phyloP scores from a whole-genome alignment of 2,113 vertebrate genomes.

The Python bivittatus region DNA sequence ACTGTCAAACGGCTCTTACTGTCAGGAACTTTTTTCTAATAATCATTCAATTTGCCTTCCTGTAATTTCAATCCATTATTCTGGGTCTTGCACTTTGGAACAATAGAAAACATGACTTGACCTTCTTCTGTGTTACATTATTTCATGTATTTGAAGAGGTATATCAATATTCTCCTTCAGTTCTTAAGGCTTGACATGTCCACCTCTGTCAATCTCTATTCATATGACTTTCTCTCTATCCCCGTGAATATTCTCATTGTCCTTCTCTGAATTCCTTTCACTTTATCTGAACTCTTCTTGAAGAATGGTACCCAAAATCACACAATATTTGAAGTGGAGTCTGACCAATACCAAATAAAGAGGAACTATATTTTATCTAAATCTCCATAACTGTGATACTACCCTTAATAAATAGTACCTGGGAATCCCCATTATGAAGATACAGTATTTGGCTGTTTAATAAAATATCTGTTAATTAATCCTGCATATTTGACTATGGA shows the following conservation, averaged over 20 bases:
- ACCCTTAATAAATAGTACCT: neutral
- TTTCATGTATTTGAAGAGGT: neutral
- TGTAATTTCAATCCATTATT: neutral
- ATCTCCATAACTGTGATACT: neutral
- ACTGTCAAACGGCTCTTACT: neutral
- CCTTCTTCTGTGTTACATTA: neutral
- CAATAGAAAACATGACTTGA: neutral
- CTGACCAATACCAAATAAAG: neutral
- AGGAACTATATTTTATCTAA: neutral
- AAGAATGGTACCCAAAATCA: neutral
- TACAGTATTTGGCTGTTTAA: neutral
- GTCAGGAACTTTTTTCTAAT: neutral
- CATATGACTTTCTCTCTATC: neutral
- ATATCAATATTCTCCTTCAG: neutral
- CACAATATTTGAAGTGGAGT: neutral
- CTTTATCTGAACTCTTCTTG: neutral
- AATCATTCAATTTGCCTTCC: neutral
- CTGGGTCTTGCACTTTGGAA: neutral
- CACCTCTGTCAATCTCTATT: neutral
- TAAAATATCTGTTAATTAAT: neutral
- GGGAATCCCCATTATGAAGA: neutral
- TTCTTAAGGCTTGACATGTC: neutral
- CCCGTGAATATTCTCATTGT: neutral
- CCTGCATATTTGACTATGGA: neutral
- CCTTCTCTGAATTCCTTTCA: neutral